Evolutionary conservation across 2,113 vertebrate species (phyloP), one percentile per base, ranked within the genome.

Genomic region (Thunnus maccoyii): DNA sequence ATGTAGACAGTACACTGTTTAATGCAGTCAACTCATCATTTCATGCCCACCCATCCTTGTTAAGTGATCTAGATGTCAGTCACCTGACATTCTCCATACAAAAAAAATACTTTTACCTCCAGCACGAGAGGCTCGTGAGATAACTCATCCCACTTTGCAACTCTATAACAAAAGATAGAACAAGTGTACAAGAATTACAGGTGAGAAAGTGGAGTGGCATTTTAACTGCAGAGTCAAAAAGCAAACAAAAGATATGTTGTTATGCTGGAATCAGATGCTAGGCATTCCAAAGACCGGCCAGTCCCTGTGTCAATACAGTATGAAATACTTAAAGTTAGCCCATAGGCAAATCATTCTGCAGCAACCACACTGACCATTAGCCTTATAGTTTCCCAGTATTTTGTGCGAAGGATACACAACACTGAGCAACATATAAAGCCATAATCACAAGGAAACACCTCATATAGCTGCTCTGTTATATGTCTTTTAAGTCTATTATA

Each of bases 371-470:
- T 15, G 46, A 68, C 22, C 60, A 6, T 7, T 3, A 20, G 12
- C 22, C 0, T 0, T 32, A 32, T 15, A 58, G 22, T 25, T 25
- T 25, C 47, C 7, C 10, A 66, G 67, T 54, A 57, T 77, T 66
- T 61, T 44, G 30, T 64, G 18, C 32, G 64, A 75, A 64, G 46
- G 69, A 70, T 67, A 60, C 56, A 65, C 41, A 64, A 76, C 75
- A 79, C 15, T 82, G 10, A 65, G 71, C 47, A 58, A 48, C 22
- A 66, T 52, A 85, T 86, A 79, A 82, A 84, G 60, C 9, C 65
- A 51, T 47, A 80, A 78, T 83, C 54, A 74, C 71, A 78, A 70
- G 22, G 68, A 72, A 56, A 54, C 60, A 79, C 47, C 63, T 73
- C 55, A 83, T 78, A 52, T 15, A 61, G 52, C 41, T 50, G 30